Base-by-base conservation (phyloP, 2,888 invertebrate species). In the Lymantria dispar region DNA sequence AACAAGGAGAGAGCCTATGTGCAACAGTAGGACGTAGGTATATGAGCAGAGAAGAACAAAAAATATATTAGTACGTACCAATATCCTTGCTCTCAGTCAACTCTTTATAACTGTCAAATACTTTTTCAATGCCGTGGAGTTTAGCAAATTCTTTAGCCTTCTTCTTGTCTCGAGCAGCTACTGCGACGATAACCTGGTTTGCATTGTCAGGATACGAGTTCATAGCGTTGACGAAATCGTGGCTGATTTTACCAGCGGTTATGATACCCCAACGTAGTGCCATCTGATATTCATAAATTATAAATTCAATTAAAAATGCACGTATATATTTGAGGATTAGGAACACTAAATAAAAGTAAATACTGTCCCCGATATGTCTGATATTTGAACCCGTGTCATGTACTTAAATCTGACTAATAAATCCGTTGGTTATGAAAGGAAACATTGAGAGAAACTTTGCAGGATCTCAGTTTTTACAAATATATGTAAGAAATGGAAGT, bases 261-360 rank as follows among this genome's bases (percentile, higher is more conserved):
- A 93, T 94, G 54, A 98, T 96, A 51, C 98, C 98, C 98, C 98
- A 98, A 59, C 94, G 94, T 43, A 95, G 59, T 33, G 80, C 69
- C 91, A 89, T 91, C 87, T 89, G 60, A 45, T 0, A 39, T 3
- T 22, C 2, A 22, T 22, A 22, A 22, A 22, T 22, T 22, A 94
- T 44, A 95, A 22, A 5, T 22, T 3, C 22, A 22, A 2, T 22
- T 22, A 22, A 22, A n/a, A n/a, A n/a, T n/a, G 22, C 2, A 22
- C 22, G 22, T 22, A 22, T 22, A 22, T 5, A 22, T 5, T 22
- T 22, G 5, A 22, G 22, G 22, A 22, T 22, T 22, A 3, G 2
- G 5, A 22, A 5, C 5, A 22, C 22, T 22, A 2, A 22, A 22
- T 22, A 22, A 22, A 22, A 22, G 5, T 22, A 22, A 22, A 5